Percentiles rank a stretch among this genome's conserved stretches.
Conservation (phyloP, 2,888 invertebrate species). For the Leptinotarsa haldemani region DNA sequence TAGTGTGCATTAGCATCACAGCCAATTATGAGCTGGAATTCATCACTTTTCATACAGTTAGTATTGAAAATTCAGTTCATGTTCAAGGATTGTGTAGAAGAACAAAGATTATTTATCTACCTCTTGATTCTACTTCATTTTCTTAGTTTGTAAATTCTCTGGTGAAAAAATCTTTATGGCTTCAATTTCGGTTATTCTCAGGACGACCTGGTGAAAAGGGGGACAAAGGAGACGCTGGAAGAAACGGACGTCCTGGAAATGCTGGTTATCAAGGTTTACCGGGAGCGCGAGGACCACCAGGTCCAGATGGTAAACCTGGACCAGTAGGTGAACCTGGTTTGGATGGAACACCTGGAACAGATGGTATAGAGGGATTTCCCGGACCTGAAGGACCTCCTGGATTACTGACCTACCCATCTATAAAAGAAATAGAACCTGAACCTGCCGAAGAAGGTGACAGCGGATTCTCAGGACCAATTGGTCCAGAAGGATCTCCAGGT, state of each 20-base stretch:
- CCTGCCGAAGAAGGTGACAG: conserved; percentile 70
- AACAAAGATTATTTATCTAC: too few species aligned
- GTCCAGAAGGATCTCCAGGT: conserved; percentile 53
- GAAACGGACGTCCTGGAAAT: conserved; percentile 67
- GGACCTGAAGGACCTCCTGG: conserved; percentile 62
- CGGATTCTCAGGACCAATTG: conserved; percentile 68
- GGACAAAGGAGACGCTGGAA: conserved; percentile 68
- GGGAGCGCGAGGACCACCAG: conserved; percentile 68
- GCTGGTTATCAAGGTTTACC: conserved; percentile 72
- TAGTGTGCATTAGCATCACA: too few species aligned
- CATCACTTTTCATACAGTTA: too few species aligned
- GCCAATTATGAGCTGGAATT: too few species aligned
- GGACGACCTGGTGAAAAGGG: conserved; percentile 68
- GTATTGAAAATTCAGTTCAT: too few species aligned
- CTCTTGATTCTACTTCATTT: too few species aligned
- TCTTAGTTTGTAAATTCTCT: too few species aligned
- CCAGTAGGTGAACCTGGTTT: conserved; percentile 65
- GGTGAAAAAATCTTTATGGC: too few species aligned
- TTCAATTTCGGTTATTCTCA: conserved; percentile 18
- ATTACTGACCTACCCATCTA: conserved; percentile 49
- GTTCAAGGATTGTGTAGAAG: too few species aligned
- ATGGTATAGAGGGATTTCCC: conserved; percentile 63
- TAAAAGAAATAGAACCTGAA: conserved; percentile 44
- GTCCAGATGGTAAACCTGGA: conserved; percentile 68
- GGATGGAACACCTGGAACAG: conserved; percentile 60